Evolutionary conservation across 2,113 vertebrate genomes (phyloP).

Genomic region (Microcebus tavaratra): DNA sequence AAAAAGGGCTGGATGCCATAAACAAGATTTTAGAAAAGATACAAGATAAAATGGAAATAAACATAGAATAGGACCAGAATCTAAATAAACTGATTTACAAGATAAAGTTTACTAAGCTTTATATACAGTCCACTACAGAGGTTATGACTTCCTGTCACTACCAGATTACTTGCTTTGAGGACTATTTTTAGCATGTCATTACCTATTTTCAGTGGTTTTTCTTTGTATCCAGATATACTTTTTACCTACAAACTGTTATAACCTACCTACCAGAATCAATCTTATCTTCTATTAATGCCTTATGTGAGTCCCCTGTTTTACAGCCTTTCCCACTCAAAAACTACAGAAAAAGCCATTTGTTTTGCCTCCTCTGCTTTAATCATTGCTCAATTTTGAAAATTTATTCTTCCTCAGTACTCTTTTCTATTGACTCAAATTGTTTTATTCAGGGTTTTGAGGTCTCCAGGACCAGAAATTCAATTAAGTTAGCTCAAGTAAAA

Average conservation of each 20-base stretch:
- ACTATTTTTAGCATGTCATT: not conserved
- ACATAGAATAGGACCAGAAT: not conserved
- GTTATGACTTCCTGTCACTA: not conserved
- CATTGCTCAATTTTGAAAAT: not conserved
- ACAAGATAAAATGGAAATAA: not conserved
- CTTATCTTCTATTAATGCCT: not conserved
- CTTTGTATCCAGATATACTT: not conserved
- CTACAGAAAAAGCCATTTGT: not conserved
- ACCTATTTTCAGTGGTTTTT: not conserved
- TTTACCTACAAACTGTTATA: not conserved
- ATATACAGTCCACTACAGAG: not conserved
- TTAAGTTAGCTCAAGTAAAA: not conserved
- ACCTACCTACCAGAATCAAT: not conserved
- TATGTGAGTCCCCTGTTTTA: not conserved
- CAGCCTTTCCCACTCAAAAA: not conserved
- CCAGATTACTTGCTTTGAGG: not conserved
- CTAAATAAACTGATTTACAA: not conserved
- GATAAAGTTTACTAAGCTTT: not conserved
- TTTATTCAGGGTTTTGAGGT: not conserved
- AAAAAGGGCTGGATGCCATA: not conserved
- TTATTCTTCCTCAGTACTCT: not conserved
- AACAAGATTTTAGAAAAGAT: not conserved
- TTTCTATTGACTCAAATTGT: not conserved
- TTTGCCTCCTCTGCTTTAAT: not conserved
- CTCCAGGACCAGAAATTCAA: not conserved